Evolutionary conservation across 1,140 invertebrate genomes (phyloP), one percentile per base, ranked within the genome.

Genomic region (Drosophila malerkotliana): DNA sequence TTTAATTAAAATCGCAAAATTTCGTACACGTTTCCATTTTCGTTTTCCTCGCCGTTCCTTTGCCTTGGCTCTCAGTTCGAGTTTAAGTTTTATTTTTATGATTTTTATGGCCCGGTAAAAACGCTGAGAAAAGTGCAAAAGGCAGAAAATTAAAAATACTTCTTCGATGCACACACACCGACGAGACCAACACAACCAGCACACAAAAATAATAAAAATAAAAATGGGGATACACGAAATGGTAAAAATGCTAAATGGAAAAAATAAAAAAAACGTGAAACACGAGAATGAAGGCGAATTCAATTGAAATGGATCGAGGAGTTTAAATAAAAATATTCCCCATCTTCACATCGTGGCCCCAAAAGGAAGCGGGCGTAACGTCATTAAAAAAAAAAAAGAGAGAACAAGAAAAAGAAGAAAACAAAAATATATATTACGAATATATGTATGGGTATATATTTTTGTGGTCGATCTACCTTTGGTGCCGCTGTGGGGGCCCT

Each of bases 1-100:
- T 87, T 87, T 87, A 87, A 87, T 87, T 87, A 87, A 87, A 87
- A 87, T 87, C 83, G 83, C 83, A 87, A 88, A 71, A 87, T 87
- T 87, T 87, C 76, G 83, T 87, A 88, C 83, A 87, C 83, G 83
- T 87, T 87, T 87, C 87, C 84, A 77, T 83, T 83, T 83, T 83
- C 64, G 71, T 76, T 76, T 74, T 73, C 48, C 45, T 69, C 68
- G 64, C 61, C 26, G 5, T 66, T 76, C 61, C 39, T 78, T 82
- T 52, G 12, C 9, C 4, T 39, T 74, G 39, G 14, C 39, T 41
- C 12, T 30, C 32, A 52, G 47, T 47, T 77, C 61, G 51, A 61
- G 54, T 56, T 75, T 75, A 68, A 68, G 55, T 68, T 88, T 88
- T 88, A 88, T 87, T 88, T 83, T 87, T 83, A 88, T 87, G 85